phyloP scores from a whole-genome alignment of 2,888 invertebrate genomes.

The Eupithecia exiguata region DNA sequence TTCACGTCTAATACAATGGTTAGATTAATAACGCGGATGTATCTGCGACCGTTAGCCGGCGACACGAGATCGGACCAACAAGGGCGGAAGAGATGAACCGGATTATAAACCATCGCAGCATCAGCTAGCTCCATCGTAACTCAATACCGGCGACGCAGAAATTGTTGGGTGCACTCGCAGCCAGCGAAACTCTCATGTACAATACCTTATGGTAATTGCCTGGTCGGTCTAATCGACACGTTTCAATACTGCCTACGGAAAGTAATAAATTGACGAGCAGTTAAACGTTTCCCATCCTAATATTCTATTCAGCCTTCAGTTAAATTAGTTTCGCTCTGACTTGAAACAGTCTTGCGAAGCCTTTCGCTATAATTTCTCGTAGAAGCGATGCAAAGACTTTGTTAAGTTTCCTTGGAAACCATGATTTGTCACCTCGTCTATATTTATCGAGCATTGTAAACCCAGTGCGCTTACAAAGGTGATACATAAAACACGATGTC shows the following conservation, averaged over 20 bases:
- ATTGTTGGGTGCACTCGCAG: constrained; percentile 73
- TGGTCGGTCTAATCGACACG: constrained; percentile 64
- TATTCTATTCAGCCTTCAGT: constrained; percentile 29
- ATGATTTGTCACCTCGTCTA: constrained; percentile 29
- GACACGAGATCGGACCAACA: constrained; percentile 79
- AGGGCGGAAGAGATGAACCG: constrained; percentile 81
- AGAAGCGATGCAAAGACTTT: constrained; percentile 1
- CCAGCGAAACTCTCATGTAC: constrained; percentile 60
- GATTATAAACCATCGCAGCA: constrained; percentile 82
- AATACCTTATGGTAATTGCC: constrained; percentile 72
- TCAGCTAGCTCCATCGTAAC: constrained; percentile 75
- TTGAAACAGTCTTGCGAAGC: constrained; percentile 4
- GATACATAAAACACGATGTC: constrained; percentile 45
- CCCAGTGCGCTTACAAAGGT: constrained; percentile 30
- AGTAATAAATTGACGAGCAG: constrained; percentile 32
- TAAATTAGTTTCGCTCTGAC: constrained; percentile 21
- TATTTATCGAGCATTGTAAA: constrained; percentile 33
- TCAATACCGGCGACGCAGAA: constrained; percentile 77
- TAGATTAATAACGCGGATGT: constrained; percentile 81
- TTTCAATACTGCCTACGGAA: constrained; percentile 57
- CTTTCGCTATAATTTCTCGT: not conserved
- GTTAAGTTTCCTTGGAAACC: constrained; percentile 7
- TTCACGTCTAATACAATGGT: constrained; percentile 77
- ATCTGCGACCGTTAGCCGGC: constrained; percentile 73
- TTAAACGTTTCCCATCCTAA: constrained; percentile 36